Base-by-base conservation (phyloP, 2,888 invertebrate species). In the Drosophila monieri region DNA sequence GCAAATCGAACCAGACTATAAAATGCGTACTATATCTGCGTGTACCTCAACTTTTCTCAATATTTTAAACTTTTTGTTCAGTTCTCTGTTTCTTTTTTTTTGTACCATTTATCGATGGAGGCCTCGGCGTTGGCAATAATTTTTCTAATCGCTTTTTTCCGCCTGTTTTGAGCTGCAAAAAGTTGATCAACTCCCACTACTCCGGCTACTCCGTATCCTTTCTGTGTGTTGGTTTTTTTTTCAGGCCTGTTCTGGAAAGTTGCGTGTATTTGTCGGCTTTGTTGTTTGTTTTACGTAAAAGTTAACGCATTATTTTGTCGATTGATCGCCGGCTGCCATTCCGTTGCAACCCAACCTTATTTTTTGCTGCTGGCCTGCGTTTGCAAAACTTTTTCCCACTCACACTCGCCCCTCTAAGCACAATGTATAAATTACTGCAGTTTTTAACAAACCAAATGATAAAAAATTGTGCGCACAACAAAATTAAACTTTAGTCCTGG, bases 271-370 rank as follows among this genome's bases (percentile, higher is more conserved):
- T 69, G 69, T 49, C 74, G 84, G 80, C 70, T 58, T 12, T 43
- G 27, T 44, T 66, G 67, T 65, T 57, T 73, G 53, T 61, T 74
- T 73, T 73, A 66, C 65, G 73, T 46, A 78, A 88, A 85, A 85
- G 85, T 85, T 85, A 87, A 85, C 85, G 88, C 85, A 85, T 85
- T 85, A 88, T 85, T 88, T 88, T 85, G 83, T 73, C 85, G 85
- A 85, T 85, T 87, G 85, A 86, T 88, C 54, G 69, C 39, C 18
- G 54, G 12, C 46, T 54, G 46, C 55, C 64, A 37, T 15, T 46
- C 18, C 46, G 27, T 55, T 55, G 21, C 27, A 21, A 15, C 41
- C 12, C 39, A 35, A 4, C 18, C 48, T 10, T 14, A 12, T 3
- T 41, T 44, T 69, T 69, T 78, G 23, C 32, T 18, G 1, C 35